Conservation (phyloP, 2,113 vertebrate species). For the Chloebia gouldiae region DNA sequence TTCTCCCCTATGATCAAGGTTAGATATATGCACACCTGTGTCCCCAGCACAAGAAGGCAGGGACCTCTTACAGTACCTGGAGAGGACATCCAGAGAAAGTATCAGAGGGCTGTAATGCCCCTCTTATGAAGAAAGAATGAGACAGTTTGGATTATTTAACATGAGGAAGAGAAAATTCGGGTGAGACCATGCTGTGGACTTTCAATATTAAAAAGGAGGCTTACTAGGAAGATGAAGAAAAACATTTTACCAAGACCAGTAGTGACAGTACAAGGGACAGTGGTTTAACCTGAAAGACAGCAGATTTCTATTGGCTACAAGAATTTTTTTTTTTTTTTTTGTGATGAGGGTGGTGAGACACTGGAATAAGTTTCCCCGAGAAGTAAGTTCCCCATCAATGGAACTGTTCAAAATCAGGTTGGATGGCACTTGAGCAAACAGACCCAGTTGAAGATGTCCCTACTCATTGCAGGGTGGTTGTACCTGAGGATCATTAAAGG, state of each 20-base stretch:
- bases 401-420: background rate
- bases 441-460: background rate
- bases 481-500: background rate
- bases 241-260: background rate
- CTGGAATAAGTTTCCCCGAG: background rate
- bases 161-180: background rate
- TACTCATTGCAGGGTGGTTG: background rate
- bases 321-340: background rate
- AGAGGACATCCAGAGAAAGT: background rate
- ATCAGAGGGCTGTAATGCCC: background rate
- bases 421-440: background rate
- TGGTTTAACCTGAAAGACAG: background rate
- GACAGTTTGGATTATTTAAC: background rate
- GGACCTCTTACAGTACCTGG: background rate
- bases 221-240: background rate
- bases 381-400: background rate
- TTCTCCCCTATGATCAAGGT: background rate
- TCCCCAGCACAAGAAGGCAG: background rate
- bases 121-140: background rate
- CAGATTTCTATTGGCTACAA: background rate
- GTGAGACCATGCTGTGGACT: rapidly evolving
- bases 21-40: background rate
- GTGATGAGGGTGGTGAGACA: background rate
- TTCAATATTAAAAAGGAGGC: background rate
- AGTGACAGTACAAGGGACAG: background rate